Percentiles rank a stretch among this genome's conserved stretches.
phyloP scores from a whole-genome alignment of 1,140 invertebrate genomes.

The Chironomus striatipennis region DNA sequence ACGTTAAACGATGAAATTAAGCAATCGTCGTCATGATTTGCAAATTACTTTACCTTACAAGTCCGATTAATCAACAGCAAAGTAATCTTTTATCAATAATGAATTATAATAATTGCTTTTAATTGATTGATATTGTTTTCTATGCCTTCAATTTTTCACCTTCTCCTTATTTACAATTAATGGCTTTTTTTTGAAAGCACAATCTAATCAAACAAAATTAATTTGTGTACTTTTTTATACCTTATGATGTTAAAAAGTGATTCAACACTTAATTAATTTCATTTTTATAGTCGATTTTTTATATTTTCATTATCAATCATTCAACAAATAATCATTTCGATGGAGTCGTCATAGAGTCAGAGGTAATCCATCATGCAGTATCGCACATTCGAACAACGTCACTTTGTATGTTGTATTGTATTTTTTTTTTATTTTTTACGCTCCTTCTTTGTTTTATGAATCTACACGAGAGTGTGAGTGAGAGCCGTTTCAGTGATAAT shows the following conservation, averaged over 20 bases:
- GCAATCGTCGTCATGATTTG: not conserved
- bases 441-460: not conserved
- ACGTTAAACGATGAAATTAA: not conserved
- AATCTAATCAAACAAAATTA: not conserved
- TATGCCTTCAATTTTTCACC: not conserved
- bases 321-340: not conserved
- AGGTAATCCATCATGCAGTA: slow-evolving; percentile 1
- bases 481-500: not conserved
- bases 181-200: not conserved
- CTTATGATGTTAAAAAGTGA: not conserved
- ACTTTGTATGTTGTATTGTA: not conserved
- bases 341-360: not conserved
- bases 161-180: not conserved
- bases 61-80: not conserved
- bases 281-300: slow-evolving; percentile 6
- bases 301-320: slow-evolving; percentile 2
- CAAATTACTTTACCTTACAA: not conserved
- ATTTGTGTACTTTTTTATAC: not conserved
- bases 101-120: slow-evolving; percentile 20
- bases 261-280: slow-evolving; percentile 14
- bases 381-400: not conserved
- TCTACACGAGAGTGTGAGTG: too few relatives aligned
- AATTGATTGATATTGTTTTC: slow-evolving; percentile 18
- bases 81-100: slow-evolving; percentile 5
- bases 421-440: too few relatives aligned